Percentiles rank a stretch among this genome's conserved stretches.
Conservation (phyloP, 1,140 invertebrate genomes). For the Paraescarpia echinospica region DNA sequence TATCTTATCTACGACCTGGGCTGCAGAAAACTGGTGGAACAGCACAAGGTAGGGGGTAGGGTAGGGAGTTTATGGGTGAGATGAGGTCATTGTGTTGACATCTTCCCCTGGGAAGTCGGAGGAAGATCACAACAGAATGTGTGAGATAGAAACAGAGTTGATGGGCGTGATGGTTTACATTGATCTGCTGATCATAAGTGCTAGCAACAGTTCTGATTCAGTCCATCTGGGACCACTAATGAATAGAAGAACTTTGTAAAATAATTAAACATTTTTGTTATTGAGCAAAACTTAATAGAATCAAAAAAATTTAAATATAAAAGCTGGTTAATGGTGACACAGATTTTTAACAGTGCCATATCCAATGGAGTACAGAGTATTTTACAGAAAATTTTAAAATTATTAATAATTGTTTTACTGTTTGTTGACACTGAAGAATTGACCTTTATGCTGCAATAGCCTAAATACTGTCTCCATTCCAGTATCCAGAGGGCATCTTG, state of each 20-base stretch:
- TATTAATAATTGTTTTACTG: background rate
- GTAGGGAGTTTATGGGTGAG: background rate
- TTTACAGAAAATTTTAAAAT: background rate
- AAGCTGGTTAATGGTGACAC: too few relatives aligned
- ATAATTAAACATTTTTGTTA: too few relatives aligned
- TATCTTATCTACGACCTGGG: conserved; percentile 90
- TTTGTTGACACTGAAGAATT: background rate
- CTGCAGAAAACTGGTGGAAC: conserved; percentile 80
- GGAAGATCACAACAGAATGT: background rate
- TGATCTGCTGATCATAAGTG: background rate
- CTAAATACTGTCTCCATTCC: conserved; percentile 44
- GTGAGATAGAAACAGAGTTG: background rate
- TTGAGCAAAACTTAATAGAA: too few relatives aligned
- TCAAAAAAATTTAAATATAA: too few relatives aligned
- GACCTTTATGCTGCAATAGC: background rate
- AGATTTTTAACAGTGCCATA: too few relatives aligned
- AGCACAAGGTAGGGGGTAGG: conserved; percentile 74
- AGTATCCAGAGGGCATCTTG: conserved; percentile 88
- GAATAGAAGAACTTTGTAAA: too few relatives aligned
- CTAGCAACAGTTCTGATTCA: too few relatives aligned
- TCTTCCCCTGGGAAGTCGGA: background rate
- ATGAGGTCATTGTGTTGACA: too few relatives aligned
- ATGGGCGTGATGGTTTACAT: too few relatives aligned
- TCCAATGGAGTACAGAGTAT: too few relatives aligned
- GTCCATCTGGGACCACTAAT: too few relatives aligned